These are phyloP conservation scores for Napeogenes sylphis DNA, from an alignment of 2,888 invertebrate species.

Conservation along the genomic window DNA sequence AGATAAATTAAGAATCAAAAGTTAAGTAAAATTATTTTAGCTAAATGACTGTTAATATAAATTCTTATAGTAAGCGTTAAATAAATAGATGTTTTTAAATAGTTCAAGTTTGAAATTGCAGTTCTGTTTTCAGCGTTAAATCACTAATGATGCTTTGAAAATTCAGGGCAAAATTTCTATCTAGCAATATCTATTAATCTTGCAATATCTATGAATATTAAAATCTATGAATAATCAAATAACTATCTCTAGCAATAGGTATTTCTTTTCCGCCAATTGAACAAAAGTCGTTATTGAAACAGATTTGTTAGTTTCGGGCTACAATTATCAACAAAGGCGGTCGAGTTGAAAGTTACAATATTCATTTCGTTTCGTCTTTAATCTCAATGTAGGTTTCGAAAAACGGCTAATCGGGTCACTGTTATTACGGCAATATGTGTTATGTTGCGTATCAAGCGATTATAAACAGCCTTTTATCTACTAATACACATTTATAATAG, in stretches of 20 bases:
- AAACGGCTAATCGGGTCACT: slow-evolving; percentile 62
- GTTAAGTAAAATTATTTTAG: not conserved
- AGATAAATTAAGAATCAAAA: not conserved
- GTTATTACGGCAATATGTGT: slow-evolving; percentile 29
- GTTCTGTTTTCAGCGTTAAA: slow-evolving; percentile 20
- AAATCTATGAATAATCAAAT: too few relatives aligned
- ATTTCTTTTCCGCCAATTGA: not conserved
- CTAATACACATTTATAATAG: too few relatives aligned
- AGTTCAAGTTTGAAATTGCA: slow-evolving; percentile 22
- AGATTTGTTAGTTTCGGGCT: slow-evolving; percentile 38
- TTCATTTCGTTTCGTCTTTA: slow-evolving; percentile 59
- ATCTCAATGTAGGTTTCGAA: slow-evolving; percentile 55
- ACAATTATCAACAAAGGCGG: slow-evolving; percentile 58
- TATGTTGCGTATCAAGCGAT: slow-evolving; percentile 46
- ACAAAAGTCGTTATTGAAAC: not conserved
- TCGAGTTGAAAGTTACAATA: slow-evolving; percentile 63
- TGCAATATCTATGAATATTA: not conserved
- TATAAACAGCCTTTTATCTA: too few relatives aligned
- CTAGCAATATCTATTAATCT: too few relatives aligned
- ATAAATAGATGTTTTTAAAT: slow-evolving; percentile 26
- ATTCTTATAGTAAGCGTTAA: slow-evolving; percentile 22
- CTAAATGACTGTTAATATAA: slow-evolving; percentile 7
- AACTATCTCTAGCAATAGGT: too few relatives aligned
- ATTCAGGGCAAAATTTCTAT: not conserved
- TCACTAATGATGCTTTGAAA: slow-evolving; percentile 12